Evolutionary conservation across 2,888 invertebrate species (phyloP).

Genomic region (Drosophila parthenogenetica): DNA sequence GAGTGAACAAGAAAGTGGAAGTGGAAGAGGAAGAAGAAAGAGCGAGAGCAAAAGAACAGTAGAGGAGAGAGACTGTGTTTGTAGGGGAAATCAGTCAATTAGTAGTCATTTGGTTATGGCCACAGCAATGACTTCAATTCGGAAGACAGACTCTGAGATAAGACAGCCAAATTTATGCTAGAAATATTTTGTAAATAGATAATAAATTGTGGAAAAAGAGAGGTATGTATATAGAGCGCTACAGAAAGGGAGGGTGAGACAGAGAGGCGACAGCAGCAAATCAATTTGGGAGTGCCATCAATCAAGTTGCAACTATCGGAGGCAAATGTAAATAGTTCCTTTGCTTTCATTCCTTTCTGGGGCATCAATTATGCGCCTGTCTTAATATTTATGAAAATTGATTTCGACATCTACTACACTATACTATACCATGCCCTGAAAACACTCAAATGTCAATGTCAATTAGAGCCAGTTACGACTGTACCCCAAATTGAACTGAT

Average conservation of each 20-base stretch:
- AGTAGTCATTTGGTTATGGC: conserved; percentile 70
- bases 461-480: conserved; percentile 60
- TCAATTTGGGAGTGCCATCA: conserved; percentile 58
- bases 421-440: conserved; percentile 8
- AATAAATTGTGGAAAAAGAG: conserved; percentile 61
- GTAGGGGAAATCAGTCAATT: conserved; percentile 68
- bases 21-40: conserved; percentile 2
- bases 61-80: neutral
- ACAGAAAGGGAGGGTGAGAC: neutral
- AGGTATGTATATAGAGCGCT: neutral
- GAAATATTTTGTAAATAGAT: conserved; percentile 68
- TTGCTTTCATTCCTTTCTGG: conserved; percentile 8
- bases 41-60: conserved; percentile 6
- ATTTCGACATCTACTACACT: conserved; percentile 49
- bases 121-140: conserved; percentile 33
- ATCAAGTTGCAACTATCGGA: conserved; percentile 56
- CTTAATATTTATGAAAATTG: conserved; percentile 78
- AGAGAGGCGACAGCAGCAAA: conserved; percentile 12
- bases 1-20: conserved; percentile 29
- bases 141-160: conserved; percentile 22
- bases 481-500: conserved; percentile 2
- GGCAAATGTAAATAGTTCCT: conserved; percentile 60
- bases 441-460: conserved; percentile 71
- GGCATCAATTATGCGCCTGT: conserved; percentile 75
- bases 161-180: conserved; percentile 65